These are phyloP conservation scores for Manis pentadactyla DNA, from an alignment of 2,797 vertebrate genomes.

Conservation along the genomic window DNA sequence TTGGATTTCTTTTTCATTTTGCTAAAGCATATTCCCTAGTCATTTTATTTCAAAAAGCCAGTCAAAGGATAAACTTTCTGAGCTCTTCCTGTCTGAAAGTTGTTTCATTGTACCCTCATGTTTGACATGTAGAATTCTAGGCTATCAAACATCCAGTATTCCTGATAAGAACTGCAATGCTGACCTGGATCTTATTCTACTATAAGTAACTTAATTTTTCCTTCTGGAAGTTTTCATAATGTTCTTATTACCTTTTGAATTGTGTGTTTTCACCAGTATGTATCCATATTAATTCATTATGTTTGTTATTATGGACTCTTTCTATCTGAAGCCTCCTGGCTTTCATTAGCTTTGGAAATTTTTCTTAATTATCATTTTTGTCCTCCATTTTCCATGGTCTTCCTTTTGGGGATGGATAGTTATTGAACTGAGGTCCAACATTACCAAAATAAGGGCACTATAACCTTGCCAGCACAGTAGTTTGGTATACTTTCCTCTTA, in stretches of 20 bases:
- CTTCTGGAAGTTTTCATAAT: not conserved
- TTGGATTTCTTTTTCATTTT: constrained; percentile 21
- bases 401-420: not conserved
- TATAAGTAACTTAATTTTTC: not conserved
- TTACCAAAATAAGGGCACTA: not conserved
- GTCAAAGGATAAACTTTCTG: not conserved
- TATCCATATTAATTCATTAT: constrained; percentile 7
- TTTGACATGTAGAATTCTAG: not conserved
- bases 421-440: not conserved
- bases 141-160: not conserved
- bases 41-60: constrained; percentile 36
- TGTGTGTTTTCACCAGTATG: constrained; percentile 18
- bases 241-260: constrained; percentile 31
- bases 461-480: not conserved
- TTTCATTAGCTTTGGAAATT: not conserved
- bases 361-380: constrained; percentile 26
- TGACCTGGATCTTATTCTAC: not conserved
- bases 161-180: not conserved
- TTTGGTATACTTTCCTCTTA: not conserved
- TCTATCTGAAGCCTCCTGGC: not conserved
- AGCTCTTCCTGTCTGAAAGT: not conserved
- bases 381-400: not conserved
- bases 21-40: not conserved
- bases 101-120: not conserved
- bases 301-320: not conserved